Evolutionary conservation across 2,113 vertebrate genomes (phyloP).

Genomic region (Salvelinus sp.): DNA sequence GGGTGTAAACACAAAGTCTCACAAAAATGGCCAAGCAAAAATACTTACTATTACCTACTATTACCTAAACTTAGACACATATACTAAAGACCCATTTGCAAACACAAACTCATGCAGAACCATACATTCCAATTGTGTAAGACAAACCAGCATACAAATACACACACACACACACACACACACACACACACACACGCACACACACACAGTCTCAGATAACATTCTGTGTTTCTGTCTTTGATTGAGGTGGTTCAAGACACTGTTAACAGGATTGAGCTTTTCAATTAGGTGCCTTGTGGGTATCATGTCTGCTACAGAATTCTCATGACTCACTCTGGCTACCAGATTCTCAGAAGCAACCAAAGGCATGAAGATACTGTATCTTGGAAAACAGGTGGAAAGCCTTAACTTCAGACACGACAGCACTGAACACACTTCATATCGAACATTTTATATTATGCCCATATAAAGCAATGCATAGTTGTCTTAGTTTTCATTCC

Average conservation of each 20-base stretch:
- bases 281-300: background rate
- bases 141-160: conserved; percentile 1
- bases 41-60: too few species aligned
- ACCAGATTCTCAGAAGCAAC: conserved; percentile 4
- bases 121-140: background rate
- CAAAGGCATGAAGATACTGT: background rate
- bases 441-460: too few species aligned
- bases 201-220: background rate
- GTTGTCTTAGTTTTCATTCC: conserved; percentile 18
- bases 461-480: background rate
- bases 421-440: background rate
- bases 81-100: background rate
- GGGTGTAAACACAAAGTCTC: too few species aligned
- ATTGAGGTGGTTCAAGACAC: background rate
- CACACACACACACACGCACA: background rate
- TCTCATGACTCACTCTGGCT: background rate
- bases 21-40: too few species aligned
- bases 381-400: conserved; percentile 16
- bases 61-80: too few species aligned
- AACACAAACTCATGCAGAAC: background rate
- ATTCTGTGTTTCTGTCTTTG: background rate
- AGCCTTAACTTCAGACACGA: background rate
- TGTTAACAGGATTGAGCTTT: conserved; percentile 2
- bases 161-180: background rate
- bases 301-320: background rate